Evolutionary conservation across 2,113 vertebrate genomes (phyloP).

Genomic region (Zosterops lateralis): DNA sequence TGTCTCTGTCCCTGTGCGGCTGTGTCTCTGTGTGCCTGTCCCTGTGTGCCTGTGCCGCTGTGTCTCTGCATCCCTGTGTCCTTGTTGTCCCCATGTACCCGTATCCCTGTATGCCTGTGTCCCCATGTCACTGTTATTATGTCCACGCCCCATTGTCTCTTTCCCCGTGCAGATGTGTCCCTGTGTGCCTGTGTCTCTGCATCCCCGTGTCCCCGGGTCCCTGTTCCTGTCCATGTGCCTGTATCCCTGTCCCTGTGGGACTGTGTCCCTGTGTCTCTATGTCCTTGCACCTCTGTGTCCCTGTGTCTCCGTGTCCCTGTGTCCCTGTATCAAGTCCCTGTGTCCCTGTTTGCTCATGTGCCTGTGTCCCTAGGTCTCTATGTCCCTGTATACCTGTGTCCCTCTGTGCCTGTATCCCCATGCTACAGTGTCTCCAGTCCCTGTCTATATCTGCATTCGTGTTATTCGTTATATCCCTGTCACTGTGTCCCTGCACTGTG

Average conservation of each 20-base stretch:
- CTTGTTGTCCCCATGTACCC: not conserved
- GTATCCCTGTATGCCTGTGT: not conserved
- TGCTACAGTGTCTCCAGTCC: not conserved
- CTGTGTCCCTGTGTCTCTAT: not conserved
- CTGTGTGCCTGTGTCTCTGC: not conserved
- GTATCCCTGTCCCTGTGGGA: not conserved
- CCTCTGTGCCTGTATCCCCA: not conserved
- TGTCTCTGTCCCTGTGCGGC: not conserved
- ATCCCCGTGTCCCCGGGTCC: accelerated
- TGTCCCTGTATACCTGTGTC: not conserved
- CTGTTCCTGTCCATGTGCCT: not conserved
- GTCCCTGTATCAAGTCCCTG: not conserved
- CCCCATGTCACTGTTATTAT: too few relatives aligned
- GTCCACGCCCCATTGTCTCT: too few relatives aligned
- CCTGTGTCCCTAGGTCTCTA: not conserved
- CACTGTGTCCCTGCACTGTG: not conserved
- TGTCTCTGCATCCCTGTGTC: not conserved
- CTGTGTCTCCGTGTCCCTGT: not conserved
- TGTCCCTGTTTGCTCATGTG: not conserved
- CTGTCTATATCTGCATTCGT: not conserved
- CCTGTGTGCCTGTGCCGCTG: not conserved
- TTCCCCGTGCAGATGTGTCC: not conserved
- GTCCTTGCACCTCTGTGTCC: not conserved
- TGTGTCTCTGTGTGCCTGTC: not conserved
- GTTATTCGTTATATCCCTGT: not conserved